Evolutionary conservation across 2,888 invertebrate species (phyloP).

Genomic region (Agriotes lineatus): DNA sequence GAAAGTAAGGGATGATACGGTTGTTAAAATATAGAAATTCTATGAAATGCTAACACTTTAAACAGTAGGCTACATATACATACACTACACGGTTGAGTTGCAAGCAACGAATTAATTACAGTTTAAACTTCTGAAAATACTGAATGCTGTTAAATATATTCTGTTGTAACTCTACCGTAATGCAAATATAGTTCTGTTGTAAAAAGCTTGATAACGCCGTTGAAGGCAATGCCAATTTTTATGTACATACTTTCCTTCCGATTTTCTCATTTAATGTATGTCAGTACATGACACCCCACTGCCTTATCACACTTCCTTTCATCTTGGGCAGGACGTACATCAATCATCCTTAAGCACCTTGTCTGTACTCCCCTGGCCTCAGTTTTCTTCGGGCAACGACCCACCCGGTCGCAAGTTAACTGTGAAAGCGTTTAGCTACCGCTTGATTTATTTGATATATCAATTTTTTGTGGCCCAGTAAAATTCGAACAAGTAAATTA

Average conservation of each 20-base stretch:
- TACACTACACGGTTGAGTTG: too few relatives aligned
- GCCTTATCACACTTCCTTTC: slow-evolving; percentile 32
- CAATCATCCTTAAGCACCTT: slow-evolving; percentile 29
- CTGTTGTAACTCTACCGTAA: too few relatives aligned
- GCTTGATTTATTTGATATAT: slow-evolving; percentile 31
- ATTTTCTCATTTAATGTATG: background rate
- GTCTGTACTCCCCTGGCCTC: slow-evolving; percentile 20
- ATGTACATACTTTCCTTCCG: background rate
- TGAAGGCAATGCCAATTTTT: background rate
- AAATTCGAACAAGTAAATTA: background rate
- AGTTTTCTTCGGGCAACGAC: slow-evolving; percentile 35
- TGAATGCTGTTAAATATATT: too few relatives aligned
- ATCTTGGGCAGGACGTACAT: slow-evolving; percentile 23
- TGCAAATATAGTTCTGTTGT: too few relatives aligned
- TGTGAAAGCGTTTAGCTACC: slow-evolving; percentile 32
- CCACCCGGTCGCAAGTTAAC: slow-evolving; percentile 33
- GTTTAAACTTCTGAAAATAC: too few relatives aligned
- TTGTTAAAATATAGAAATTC: too few relatives aligned
- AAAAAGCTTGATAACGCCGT: too few relatives aligned
- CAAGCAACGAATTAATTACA: too few relatives aligned
- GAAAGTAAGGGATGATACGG: too few relatives aligned
- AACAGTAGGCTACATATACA: too few relatives aligned
- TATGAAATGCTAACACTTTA: too few relatives aligned
- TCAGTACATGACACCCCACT: slow-evolving; percentile 16
- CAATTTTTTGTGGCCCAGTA: slow-evolving; percentile 22